phyloP scores from a whole-genome alignment of 2,888 invertebrate genomes.

The Mesorhabditis sp. region DNA sequence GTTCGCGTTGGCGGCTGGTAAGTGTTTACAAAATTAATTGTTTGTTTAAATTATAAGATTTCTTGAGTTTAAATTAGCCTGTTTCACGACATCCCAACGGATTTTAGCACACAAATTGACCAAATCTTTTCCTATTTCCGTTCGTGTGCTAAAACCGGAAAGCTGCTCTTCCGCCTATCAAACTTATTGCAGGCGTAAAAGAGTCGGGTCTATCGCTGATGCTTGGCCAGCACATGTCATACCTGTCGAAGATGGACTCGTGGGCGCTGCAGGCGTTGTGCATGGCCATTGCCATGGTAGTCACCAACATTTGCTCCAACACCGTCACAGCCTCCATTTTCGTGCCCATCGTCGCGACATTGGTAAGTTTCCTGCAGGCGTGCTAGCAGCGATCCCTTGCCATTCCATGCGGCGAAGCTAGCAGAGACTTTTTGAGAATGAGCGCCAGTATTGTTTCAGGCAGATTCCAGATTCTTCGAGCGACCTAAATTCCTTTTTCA shows the following conservation, averaged over 20 bases:
- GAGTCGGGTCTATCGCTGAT: constrained; percentile 73
- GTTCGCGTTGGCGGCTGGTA: constrained; percentile 51
- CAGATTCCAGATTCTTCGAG: not conserved
- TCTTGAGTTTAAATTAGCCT: not conserved
- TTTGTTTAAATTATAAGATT: not conserved
- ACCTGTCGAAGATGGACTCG: constrained; percentile 69
- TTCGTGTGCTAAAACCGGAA: too few species aligned
- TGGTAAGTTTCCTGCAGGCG: too few species aligned
- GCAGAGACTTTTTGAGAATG: not conserved
- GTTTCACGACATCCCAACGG: not conserved
- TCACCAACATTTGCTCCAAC: constrained; percentile 86
- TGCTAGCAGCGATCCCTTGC: constrained; percentile 72
- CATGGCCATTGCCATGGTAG: constrained; percentile 73
- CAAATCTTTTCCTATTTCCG: not conserved
- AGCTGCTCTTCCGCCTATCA: too few species aligned
- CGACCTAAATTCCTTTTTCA: constrained; percentile 11
- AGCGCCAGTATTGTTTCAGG: not conserved
- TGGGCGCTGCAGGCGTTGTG: constrained; percentile 67
- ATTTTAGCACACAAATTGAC: not conserved
- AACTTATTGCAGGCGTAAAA: constrained; percentile 49
- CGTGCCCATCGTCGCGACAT: constrained; percentile 72
- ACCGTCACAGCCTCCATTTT: constrained; percentile 78
- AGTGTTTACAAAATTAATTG: not conserved
- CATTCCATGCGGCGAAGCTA: constrained; percentile 57
- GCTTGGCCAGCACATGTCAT: constrained; percentile 72